A percentile compares a stretch with the other conserved stretches of the same genome.
phyloP scores from a whole-genome alignment of 92 coral and sea anemone genomes.

The Palythoa heliodiscus region DNA sequence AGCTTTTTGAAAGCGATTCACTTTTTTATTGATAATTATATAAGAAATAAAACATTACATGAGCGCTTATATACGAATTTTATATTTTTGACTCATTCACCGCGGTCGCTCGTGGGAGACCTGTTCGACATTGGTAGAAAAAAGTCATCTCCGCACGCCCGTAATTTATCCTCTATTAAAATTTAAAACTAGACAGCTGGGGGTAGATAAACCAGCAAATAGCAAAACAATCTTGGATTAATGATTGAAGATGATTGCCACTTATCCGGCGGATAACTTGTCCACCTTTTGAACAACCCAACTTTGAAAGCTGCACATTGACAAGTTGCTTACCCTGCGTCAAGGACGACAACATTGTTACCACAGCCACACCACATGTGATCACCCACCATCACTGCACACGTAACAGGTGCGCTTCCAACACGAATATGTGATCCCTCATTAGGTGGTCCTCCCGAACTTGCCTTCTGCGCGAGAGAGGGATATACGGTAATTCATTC shows the following conservation, averaged over 20 bases:
- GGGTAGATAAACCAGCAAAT: too few species aligned
- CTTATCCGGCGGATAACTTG: too few species aligned
- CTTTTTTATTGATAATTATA: too few species aligned
- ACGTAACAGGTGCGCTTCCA: slow-evolving; percentile 87
- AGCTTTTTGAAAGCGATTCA: too few species aligned
- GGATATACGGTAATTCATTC: not conserved
- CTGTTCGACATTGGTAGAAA: not conserved
- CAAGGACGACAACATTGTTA: slow-evolving; percentile 78
- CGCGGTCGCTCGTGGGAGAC: not conserved
- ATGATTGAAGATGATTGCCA: too few species aligned
- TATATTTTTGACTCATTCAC: not conserved
- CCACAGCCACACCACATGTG: slow-evolving; percentile 94
- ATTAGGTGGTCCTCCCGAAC: slow-evolving; percentile 65
- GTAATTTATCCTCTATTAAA: too few species aligned
- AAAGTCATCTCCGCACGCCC: too few species aligned
- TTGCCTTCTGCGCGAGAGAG: slow-evolving; percentile 68
- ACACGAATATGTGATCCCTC: slow-evolving; percentile 86
- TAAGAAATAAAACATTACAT: too few species aligned
- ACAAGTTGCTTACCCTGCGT: slow-evolving; percentile 62
- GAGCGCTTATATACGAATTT: too few species aligned
- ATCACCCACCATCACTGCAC: slow-evolving; percentile 68
- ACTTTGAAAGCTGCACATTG: not conserved
- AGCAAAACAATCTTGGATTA: too few species aligned
- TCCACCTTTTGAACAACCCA: too few species aligned
- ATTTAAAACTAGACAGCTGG: too few species aligned